Conservation (phyloP, 2,888 invertebrate genomes). For the Eulithis prunata region DNA sequence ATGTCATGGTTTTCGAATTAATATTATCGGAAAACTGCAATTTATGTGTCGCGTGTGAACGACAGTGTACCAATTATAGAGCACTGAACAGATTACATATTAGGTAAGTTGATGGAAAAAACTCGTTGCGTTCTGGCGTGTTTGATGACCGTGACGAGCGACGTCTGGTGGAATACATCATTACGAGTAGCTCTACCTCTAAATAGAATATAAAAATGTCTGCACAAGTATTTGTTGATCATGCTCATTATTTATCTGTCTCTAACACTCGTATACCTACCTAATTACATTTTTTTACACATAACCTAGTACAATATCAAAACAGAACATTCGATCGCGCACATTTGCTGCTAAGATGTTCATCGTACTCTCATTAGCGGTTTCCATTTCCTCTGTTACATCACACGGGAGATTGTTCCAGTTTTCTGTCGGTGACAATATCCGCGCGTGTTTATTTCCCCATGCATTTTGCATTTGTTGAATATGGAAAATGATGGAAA, state of each 20-base stretch:
- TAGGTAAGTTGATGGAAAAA: conserved; percentile 33
- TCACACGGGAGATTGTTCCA: conserved; percentile 59
- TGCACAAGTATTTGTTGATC: conserved; percentile 11
- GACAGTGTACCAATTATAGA: conserved; percentile 28
- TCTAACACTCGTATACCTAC: no score
- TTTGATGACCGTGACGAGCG: conserved; percentile 43
- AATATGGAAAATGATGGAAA: conserved; percentile 78
- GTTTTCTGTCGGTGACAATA: conserved; percentile 65
- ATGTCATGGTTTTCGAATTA: conserved; percentile 35
- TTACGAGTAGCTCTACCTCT: conserved; percentile 22
- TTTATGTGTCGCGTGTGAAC: conserved; percentile 36
- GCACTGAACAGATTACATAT: conserved; percentile 24
- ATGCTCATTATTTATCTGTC: neutral
- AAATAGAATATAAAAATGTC: conserved; percentile 29
- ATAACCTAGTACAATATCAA: no score
- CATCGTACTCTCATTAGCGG: conserved; percentile 23
- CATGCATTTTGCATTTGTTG: conserved; percentile 73
- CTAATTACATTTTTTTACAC: no score
- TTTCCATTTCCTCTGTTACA: conserved; percentile 50
- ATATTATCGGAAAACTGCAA: conserved; percentile 38
- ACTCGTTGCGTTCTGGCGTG: conserved; percentile 38
- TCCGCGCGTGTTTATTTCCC: conserved; percentile 79
- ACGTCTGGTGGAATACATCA: conserved; percentile 37
- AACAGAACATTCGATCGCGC: neutral
- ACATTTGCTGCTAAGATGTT: conserved; percentile 1